A percentile compares a stretch with the other conserved stretches of the same genome.
Evolutionary conservation across 2,888 invertebrate species (phyloP).

Genomic region (Lysandra coridon): DNA sequence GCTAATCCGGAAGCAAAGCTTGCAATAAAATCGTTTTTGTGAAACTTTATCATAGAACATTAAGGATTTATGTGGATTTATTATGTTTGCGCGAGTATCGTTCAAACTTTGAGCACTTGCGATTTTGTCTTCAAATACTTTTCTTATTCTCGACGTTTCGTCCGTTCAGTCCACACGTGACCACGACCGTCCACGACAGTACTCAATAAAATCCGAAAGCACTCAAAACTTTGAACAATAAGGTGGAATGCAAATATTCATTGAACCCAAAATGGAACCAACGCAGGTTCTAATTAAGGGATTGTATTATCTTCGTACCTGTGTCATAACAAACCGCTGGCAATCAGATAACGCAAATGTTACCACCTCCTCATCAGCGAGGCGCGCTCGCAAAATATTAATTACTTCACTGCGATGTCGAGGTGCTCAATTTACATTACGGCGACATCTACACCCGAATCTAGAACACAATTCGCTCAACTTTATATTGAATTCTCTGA

Average conservation of each 20-base stretch:
- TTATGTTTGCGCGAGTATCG: too few species aligned
- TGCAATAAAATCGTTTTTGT: background rate
- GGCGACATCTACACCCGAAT: constrained; percentile 13
- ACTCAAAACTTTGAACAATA: background rate
- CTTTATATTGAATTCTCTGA: constrained; percentile 14
- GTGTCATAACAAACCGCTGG: constrained; percentile 31
- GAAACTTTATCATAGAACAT: too few species aligned
- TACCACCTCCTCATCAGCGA: constrained; percentile 28
- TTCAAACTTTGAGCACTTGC: too few species aligned
- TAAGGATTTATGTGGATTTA: too few species aligned
- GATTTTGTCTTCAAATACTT: too few species aligned
- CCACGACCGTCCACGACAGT: background rate
- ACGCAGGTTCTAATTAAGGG: constrained; percentile 32
- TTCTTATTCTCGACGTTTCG: too few species aligned
- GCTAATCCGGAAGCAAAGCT: constrained; percentile 11
- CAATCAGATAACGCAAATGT: constrained; percentile 35
- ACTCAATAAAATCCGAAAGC: background rate
- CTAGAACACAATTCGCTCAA: background rate
- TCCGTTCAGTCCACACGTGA: too few species aligned
- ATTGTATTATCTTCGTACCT: constrained; percentile 33
- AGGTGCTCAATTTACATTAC: constrained; percentile 23
- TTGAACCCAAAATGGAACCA: background rate
- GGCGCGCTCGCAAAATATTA: constrained; percentile 33
- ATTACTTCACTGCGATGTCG: constrained; percentile 23
- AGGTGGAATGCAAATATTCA: background rate